phyloP scores from a whole-genome alignment of 2,888 invertebrate species.

The Perithous albicinctus region DNA sequence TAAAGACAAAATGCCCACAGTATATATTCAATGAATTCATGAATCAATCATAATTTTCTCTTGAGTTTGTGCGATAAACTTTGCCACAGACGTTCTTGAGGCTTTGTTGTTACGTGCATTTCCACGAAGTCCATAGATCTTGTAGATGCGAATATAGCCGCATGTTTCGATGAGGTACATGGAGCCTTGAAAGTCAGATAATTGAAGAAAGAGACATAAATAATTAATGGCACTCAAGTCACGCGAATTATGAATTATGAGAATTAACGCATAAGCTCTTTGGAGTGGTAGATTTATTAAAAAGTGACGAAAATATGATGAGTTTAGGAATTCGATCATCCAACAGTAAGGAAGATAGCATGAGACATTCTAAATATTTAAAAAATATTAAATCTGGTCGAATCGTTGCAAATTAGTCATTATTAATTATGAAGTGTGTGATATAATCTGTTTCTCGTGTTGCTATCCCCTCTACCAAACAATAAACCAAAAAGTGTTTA shows the following conservation, averaged over 20 bases:
- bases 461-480: too few relatives aligned
- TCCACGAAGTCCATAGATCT: neutral
- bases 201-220: neutral
- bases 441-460: too few relatives aligned
- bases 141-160: neutral
- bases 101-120: conserved; percentile 8
- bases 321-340: neutral
- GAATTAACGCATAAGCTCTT: neutral
- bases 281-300: neutral
- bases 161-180: neutral
- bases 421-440: too few relatives aligned
- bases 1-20: neutral
- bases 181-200: neutral
- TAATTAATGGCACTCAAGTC: neutral
- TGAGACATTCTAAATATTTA: too few relatives aligned
- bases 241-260: neutral
- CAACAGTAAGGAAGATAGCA: too few relatives aligned
- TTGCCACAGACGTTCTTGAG: neutral
- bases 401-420: too few relatives aligned
- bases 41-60: conserved; percentile 16
- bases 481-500: too few relatives aligned
- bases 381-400: too few relatives aligned
- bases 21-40: conserved; percentile 3
- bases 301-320: neutral
- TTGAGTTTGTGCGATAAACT: neutral